phyloP scores from a whole-genome alignment of 1,140 invertebrate genomes.

The Drosophila equinoxialis region DNA sequence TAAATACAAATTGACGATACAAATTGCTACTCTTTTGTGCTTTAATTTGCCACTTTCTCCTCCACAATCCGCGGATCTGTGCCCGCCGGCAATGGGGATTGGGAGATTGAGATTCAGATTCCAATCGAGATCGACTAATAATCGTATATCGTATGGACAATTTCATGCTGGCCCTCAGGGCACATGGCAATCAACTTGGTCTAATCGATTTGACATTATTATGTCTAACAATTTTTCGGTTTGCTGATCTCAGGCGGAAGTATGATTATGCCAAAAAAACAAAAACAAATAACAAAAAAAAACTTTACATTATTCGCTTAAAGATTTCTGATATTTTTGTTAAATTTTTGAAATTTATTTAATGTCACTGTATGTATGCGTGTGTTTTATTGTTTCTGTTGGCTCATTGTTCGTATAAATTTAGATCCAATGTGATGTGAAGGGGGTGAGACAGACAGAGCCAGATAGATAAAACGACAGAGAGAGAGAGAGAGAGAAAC shows the following conservation, averaged over 20 bases:
- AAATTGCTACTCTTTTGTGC: constrained; percentile 17
- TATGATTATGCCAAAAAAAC: constrained; percentile 11
- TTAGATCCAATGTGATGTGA: constrained; percentile 31
- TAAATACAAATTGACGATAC: constrained; percentile 24
- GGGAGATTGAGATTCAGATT: constrained; percentile 15
- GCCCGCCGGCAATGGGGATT: constrained; percentile 21
- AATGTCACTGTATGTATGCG: background rate
- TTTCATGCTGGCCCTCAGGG: constrained; percentile 29
- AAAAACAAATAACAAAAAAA: too few species aligned
- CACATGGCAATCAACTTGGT: constrained; percentile 24
- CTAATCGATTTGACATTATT: constrained; percentile 45
- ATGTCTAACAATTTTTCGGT: constrained; percentile 4
- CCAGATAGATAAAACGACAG: background rate
- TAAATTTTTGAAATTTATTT: background rate
- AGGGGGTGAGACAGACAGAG: background rate
- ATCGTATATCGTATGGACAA: constrained; percentile 26
- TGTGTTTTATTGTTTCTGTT: background rate
- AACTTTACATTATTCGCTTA: constrained; percentile 29
- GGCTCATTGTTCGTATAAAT: constrained; percentile 17
- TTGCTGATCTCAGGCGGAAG: constrained; percentile 31
- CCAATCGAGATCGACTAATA: constrained; percentile 42
- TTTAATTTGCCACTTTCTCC: constrained; percentile 34
- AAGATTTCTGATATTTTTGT: constrained; percentile 19
- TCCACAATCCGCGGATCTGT: constrained; percentile 8
- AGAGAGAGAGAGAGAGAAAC: constrained; percentile 3